These are phyloP conservation scores for Glossophaga mutica DNA, from an alignment of 2,797 vertebrate genomes.

Conservation along the genomic window DNA sequence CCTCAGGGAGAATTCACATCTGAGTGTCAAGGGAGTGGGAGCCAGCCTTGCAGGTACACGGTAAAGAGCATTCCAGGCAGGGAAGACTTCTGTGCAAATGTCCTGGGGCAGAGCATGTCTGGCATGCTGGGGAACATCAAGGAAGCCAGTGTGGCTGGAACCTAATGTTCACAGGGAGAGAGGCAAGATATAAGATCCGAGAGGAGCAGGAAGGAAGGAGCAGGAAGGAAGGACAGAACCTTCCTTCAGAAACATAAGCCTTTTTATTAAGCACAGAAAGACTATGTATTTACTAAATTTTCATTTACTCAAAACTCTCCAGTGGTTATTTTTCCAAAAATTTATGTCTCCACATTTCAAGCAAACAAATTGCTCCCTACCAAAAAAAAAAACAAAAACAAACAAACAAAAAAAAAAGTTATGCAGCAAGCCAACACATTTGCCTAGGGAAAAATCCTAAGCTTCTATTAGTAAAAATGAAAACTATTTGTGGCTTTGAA, in stretches of 20 bases:
- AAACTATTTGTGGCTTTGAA: not conserved
- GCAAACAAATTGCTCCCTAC: not conserved
- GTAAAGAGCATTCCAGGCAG: not conserved
- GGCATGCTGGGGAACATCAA: no score
- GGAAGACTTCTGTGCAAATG: not conserved
- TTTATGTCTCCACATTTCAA: slow-evolving; percentile 14
- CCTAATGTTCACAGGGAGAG: not conserved
- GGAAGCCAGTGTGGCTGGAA: not conserved
- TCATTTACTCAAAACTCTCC: slow-evolving; percentile 11
- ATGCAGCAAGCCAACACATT: not conserved
- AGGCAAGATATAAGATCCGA: rapidly evolving
- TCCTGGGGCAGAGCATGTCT: not conserved
- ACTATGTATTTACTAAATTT: not conserved
- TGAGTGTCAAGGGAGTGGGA: not conserved
- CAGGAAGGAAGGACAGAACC: not conserved
- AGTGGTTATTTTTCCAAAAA: slow-evolving; percentile 27
- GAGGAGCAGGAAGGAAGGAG: not conserved
- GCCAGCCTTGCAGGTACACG: not conserved
- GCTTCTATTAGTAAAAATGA: slow-evolving; percentile 20
- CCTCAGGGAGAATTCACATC: not conserved
- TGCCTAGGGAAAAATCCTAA: not conserved
- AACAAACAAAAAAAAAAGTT: not conserved
- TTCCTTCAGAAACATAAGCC: not conserved
- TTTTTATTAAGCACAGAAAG: not conserved
- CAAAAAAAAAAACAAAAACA: not conserved